Conservation (phyloP, 2,797 vertebrate species). For the Moxostoma hubbsi region DNA sequence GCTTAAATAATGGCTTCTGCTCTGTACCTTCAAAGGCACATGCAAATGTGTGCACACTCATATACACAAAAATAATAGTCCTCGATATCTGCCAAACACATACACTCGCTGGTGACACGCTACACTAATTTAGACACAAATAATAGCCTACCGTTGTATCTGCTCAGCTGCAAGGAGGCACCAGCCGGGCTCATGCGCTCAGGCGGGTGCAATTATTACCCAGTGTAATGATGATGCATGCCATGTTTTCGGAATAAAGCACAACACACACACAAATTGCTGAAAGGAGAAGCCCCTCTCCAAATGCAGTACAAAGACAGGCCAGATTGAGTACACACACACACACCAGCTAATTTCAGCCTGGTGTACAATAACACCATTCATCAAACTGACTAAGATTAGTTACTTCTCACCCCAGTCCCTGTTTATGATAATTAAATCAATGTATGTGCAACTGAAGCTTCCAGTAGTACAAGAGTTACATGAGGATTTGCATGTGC, state of each 20-base stretch:
- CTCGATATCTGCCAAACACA: conserved; percentile 32
- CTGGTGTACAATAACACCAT: conserved; percentile 76
- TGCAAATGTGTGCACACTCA: conserved; percentile 9
- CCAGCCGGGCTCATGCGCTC: conserved; percentile 17
- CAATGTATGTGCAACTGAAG: conserved; percentile 70
- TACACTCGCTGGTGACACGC: conserved; percentile 23
- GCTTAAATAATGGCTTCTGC: not conserved
- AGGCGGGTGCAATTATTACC: conserved; percentile 68
- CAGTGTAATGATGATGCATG: conserved; percentile 79
- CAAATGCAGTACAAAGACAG: conserved; percentile 61
- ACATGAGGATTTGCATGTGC: conserved; percentile 28
- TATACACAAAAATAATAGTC: conserved; percentile 32
- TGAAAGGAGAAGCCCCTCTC: conserved; percentile 55
- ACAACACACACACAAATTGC: conserved; percentile 61
- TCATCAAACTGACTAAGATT: conserved; percentile 81
- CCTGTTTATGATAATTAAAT: conserved; percentile 81
- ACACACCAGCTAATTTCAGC: conserved; percentile 69
- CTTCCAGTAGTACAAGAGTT: conserved; percentile 53
- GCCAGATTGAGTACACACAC: conserved; percentile 50
- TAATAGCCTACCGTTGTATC: conserved; percentile 40
- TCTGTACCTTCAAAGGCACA: not conserved
- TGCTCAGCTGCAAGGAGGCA: not conserved
- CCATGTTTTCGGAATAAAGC: conserved; percentile 67
- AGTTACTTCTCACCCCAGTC: conserved; percentile 71
- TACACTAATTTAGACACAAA: conserved; percentile 35